Evolutionary conservation across 2,797 vertebrate species (phyloP), one percentile per base, ranked within the genome.

Genomic region (Mus spretus): DNA sequence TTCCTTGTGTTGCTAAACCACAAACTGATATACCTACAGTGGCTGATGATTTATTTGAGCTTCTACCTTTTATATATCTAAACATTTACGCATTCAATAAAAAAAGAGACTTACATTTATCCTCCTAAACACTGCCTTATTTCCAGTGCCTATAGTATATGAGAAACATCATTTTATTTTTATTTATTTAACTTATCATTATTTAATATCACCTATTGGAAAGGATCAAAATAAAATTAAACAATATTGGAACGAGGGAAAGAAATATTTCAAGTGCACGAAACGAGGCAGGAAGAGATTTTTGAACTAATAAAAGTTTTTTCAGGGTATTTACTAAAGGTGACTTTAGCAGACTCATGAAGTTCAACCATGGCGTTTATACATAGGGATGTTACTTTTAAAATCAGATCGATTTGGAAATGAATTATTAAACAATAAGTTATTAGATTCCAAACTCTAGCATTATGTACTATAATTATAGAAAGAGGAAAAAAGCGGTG

Each of bases 351-450:
- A 82, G 40, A 79, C 92, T 92, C 82, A 63, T 75, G 47, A 94
- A 70, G 24, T 55, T 72, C 5, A 83, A 1, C 7, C 57, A n/a
- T 72, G 70, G 44, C 37, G 9, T 74, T 93, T 90, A 3, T n/a
- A 86, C n/a, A 34, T 34, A 70, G 24, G 74, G 19, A 96, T 83
- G 74, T 74, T 47, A 59, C 11, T 87, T 97, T 93, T 70, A 4
- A 92, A 95, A 79, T 81, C 10, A 37, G 82, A 93, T 82, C 1
- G 31, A 96, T 65, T 89, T 93, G 61, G 6, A 37, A 24, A 93
- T 95, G 82, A 97, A 95, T 94, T 93, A 92, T 78, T 92, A 89
- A 96, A 80, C 17, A 80, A 85, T 74, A 82, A 93, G 65, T 26
- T 90, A 72, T 63, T 79, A 55, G 91, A 92, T 88, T 94, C 78